Conservation (phyloP, 2,797 vertebrate species). For the Tauraco hartlaubi region DNA sequence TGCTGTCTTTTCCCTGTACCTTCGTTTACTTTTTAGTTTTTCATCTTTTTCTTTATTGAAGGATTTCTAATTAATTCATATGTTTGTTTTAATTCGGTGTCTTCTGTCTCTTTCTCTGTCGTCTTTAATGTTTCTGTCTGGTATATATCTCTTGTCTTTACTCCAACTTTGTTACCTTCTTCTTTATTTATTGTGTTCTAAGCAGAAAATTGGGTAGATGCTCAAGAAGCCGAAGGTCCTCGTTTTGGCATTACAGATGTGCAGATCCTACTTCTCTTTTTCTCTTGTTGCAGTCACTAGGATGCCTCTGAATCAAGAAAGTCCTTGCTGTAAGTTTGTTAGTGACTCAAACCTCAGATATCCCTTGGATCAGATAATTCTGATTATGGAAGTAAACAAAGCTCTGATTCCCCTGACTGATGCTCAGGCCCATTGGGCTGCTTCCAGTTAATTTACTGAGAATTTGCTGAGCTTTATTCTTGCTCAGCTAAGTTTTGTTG, state of each 20-base stretch:
- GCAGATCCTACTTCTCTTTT: neutral
- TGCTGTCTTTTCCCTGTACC: neutral
- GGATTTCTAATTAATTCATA: neutral
- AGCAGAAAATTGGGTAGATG: neutral
- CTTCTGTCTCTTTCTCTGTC: neutral
- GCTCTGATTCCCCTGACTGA: neutral
- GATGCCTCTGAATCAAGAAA: neutral
- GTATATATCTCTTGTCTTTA: neutral
- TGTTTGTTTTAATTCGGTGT: neutral
- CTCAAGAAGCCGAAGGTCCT: neutral
- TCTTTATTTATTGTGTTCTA: neutral
- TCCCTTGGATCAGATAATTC: neutral
- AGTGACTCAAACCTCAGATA: neutral
- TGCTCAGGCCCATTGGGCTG: neutral
- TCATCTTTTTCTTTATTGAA: neutral
- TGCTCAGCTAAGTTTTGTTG: conserved; percentile 16
- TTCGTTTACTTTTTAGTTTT: neutral
- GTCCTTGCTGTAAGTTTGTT: neutral
- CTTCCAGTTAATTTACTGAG: conserved; percentile 15
- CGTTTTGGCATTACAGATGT: neutral
- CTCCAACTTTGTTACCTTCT: neutral
- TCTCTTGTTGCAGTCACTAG: neutral
- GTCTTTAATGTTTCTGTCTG: neutral
- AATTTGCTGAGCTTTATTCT: conserved; percentile 38
- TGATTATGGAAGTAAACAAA: neutral